Base-by-base conservation (phyloP, 1,140 invertebrate genomes). In the Plectrocnemia conspersa region DNA sequence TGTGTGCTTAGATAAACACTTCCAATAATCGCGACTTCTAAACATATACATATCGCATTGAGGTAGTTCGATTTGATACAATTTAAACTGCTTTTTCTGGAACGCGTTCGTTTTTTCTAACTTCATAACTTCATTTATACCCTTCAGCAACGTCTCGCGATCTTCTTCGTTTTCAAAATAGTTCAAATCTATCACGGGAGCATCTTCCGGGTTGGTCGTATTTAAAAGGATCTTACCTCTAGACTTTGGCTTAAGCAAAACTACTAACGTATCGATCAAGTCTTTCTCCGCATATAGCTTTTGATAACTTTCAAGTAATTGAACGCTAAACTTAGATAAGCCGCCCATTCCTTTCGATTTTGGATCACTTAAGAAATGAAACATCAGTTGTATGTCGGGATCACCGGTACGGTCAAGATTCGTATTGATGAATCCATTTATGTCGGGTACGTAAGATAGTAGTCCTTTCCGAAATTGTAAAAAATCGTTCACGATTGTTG, bases 151-250 rank as follows among this genome's bases (percentile, higher is more conserved):
- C 10, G 70, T 73, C 11, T 70, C 48, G 16, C 82, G 57, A 64
- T 84, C 82, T n/a, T 71, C 66, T 40, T 65, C 53, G 38, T 81
- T 74, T n/a, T 77, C 55, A 33, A 85, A 78, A 60, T 83, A 86
- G 58, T 83, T 83, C 3, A 86, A 78, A 63, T 82, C 77, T 40
- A 89, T 80, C 21, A 81, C 53, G 3, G 87, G 88, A 52, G 76
- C 68, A 1, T 79, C 76, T 38, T 67, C 48, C 62, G 86, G 78
- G 79, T 81, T 74, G 2, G 66, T 74, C 18, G 66, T 73, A 44
- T 73, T 76, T 1, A 88, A 64, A 55, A 70, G 60, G 7, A 88
- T 72, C 11, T 66, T 66, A 7, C 85, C 85, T 58, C 68, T 67
- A 33, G 81, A 83, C 58, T 77, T 72, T 4, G 83, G 82, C 44